Percentiles rank a stretch among this genome's conserved stretches.
phyloP scores from a whole-genome alignment of 92 coral and sea anemone species.

The Parazoanthus swiftii region DNA sequence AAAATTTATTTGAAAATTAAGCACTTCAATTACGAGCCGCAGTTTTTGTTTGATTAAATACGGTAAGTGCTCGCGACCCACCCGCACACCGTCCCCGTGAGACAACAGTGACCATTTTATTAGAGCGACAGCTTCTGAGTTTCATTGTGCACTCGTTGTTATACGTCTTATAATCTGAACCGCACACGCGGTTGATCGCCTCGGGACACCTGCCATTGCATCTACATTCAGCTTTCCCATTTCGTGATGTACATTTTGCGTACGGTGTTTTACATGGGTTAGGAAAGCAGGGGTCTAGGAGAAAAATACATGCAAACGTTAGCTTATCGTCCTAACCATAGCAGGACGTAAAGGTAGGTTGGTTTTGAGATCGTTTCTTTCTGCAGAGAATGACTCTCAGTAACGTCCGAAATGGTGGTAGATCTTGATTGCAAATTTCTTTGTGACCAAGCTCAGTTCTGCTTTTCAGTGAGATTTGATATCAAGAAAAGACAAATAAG shows the following conservation, averaged over 20 bases:
- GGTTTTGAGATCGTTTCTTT: background rate
- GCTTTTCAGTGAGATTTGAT: background rate
- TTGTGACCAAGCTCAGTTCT: background rate
- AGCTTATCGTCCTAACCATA: background rate
- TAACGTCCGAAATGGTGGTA: background rate
- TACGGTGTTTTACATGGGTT: slow-evolving; percentile 38
- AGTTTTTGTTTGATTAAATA: background rate
- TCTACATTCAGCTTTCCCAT: slow-evolving; percentile 21
- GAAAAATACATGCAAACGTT: slow-evolving; percentile 3
- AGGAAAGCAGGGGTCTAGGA: slow-evolving; percentile 37
- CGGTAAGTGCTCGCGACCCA: slow-evolving; percentile 4
- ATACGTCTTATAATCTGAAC: slow-evolving; percentile 38
- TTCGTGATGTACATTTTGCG: slow-evolving; percentile 9
- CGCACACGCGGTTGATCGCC: slow-evolving; percentile 38
- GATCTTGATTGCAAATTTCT: background rate
- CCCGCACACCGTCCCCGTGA: slow-evolving; percentile 36
- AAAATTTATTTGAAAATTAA: no score
- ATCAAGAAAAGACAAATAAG: no score
- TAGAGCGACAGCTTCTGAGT: slow-evolving; percentile 33
- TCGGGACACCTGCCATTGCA: slow-evolving; percentile 6
- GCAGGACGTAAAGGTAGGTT: background rate
- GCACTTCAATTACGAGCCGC: background rate
- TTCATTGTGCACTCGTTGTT: slow-evolving; percentile 36
- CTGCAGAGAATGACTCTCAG: background rate
- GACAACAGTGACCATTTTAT: slow-evolving; percentile 29